Percentiles rank a stretch among this genome's conserved stretches.
Conservation (phyloP, 1,140 invertebrate species). For the Oedothorax gibbosus region DNA sequence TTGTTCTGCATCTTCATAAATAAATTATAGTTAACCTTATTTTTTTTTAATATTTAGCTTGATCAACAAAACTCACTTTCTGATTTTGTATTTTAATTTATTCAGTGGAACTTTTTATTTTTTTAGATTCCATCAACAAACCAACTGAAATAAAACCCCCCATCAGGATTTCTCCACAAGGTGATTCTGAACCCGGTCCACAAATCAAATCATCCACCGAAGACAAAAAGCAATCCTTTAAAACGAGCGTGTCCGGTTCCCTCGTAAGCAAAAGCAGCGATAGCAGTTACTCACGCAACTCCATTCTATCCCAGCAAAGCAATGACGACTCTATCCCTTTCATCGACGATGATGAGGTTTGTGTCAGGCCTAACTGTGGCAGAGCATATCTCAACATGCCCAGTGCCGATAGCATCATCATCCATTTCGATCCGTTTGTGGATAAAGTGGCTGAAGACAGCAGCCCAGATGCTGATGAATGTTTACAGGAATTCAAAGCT, state of each 20-base stretch:
- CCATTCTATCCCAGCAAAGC: constrained; percentile 32
- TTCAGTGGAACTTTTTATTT: not conserved
- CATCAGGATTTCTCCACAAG: not conserved
- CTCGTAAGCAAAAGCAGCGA: constrained; percentile 14
- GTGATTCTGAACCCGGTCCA: not conserved
- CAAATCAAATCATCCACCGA: not conserved
- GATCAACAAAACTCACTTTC: too few relatives aligned
- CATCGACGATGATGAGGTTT: constrained; percentile 55
- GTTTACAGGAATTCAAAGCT: too few relatives aligned
- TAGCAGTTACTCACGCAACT: constrained; percentile 24
- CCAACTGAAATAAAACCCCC: not conserved
- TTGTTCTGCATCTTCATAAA: too few relatives aligned
- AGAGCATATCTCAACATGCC: constrained; percentile 49
- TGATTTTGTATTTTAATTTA: too few relatives aligned
- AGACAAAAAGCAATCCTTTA: not conserved
- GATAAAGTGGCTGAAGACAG: constrained; percentile 49
- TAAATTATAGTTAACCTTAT: too few relatives aligned
- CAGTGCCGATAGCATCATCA: constrained; percentile 39
- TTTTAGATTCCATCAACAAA: not conserved
- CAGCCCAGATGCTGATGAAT: constrained; percentile 32
- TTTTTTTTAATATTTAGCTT: too few relatives aligned
- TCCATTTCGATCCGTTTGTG: constrained; percentile 50
- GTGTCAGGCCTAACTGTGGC: constrained; percentile 27
- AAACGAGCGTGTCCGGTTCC: constrained; percentile 23
- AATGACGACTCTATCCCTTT: constrained; percentile 52